These are phyloP conservation scores for Eueides isabella DNA, from an alignment of 1,140 invertebrate genomes.

Conservation along the genomic window DNA sequence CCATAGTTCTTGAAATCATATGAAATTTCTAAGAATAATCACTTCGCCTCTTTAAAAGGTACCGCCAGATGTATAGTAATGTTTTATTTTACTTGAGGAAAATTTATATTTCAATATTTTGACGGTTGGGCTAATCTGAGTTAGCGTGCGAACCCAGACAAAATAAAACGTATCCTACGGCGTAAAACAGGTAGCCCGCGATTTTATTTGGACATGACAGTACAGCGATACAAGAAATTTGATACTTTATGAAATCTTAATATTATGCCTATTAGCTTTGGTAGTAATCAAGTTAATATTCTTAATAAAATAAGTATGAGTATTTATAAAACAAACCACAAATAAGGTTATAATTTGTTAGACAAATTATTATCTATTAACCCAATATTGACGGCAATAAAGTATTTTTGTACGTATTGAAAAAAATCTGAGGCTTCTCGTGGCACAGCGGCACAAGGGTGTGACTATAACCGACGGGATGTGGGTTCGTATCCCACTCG, in stretches of 20 bases:
- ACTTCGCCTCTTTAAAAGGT: background rate
- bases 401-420: no score
- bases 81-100: slow-evolving; percentile 5
- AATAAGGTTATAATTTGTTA: no score
- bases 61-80: slow-evolving; percentile 7
- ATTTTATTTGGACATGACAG: slow-evolving; percentile 55
- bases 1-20: background rate
- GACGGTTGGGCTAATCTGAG: slow-evolving; percentile 37
- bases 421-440: no score
- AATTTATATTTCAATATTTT: slow-evolving; percentile 10
- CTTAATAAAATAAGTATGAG: no score
- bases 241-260: slow-evolving; percentile 51
- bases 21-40: background rate
- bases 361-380: no score
- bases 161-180: slow-evolving; percentile 71
- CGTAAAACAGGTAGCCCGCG: slow-evolving; percentile 76
- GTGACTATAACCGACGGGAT: no score
- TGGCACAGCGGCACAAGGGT: no score
- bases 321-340: no score
- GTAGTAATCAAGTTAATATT: no score
- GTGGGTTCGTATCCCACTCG: no score
- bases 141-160: slow-evolving; percentile 61
- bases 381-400: no score
- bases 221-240: slow-evolving; percentile 39
- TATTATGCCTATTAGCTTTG: background rate